Percentiles rank a stretch among this genome's conserved stretches.
These are phyloP conservation scores for Ctenopoma kingsleyae DNA, from an alignment of 2,797 vertebrate species.

Conservation along the genomic window DNA sequence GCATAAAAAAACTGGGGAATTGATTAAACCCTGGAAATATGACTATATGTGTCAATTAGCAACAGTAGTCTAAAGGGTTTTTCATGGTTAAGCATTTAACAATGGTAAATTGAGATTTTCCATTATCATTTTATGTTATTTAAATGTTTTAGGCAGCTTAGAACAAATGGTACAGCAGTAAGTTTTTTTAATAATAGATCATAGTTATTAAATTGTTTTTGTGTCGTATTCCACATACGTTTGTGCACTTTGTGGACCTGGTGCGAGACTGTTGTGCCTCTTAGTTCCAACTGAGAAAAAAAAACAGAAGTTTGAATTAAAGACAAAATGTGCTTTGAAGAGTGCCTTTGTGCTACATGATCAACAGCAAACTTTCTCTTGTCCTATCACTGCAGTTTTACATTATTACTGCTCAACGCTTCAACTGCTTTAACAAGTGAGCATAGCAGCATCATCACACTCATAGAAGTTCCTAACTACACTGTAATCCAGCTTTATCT, in stretches of 20 bases:
- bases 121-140: constrained; percentile 13
- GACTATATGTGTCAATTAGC: constrained; percentile 73
- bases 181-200: constrained; percentile 2
- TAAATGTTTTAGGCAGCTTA: constrained; percentile 7
- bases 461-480: constrained; percentile 43
- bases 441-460: constrained; percentile 18
- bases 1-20: constrained; percentile 60
- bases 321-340: constrained; percentile 17
- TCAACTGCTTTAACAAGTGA: constrained; percentile 58
- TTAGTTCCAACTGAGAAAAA: not conserved
- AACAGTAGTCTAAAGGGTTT: constrained; percentile 26
- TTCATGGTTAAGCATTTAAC: constrained; percentile 18
- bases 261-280: not conserved
- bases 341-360: constrained; percentile 20
- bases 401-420: constrained; percentile 41
- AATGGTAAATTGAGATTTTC: constrained; percentile 9
- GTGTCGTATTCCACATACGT: not conserved
- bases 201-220: not conserved
- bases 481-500: constrained; percentile 72
- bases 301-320: not conserved
- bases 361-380: constrained; percentile 4
- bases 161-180: constrained; percentile 14
- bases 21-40: constrained; percentile 61
- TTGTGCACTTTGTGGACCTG: not conserved
- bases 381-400: constrained; percentile 12